Evolutionary conservation across 2,113 vertebrate species (phyloP), one percentile per base, ranked within the genome.

Genomic region (Octodon degus): DNA sequence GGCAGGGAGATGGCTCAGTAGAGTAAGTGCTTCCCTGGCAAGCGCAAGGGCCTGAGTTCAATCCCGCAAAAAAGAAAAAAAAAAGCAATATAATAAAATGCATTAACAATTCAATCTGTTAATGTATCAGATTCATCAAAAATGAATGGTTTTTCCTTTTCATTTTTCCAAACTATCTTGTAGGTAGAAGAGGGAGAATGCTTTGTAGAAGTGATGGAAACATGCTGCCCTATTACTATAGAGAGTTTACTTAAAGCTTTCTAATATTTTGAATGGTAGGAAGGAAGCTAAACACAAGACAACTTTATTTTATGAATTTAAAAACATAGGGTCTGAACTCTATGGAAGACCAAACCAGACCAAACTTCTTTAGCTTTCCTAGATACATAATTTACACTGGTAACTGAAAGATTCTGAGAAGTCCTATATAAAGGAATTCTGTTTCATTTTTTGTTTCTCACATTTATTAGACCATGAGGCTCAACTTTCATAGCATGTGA

Each of bases 71-170:
- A 60, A 62, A 89, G 55, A 76, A 96, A 70, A 3, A 14, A 55
- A 43, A 43, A 43, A 43, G 4, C 43, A 43, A 5, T 43, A 16
- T 58, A 17, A 16, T 58, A 58, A 58, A 19, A 17, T 58, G 55
- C 16, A 58, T 58, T 16, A 58, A 58, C 4, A 16, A 58, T 17
- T 58, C 17, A 17, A 58, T 16, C 16, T 82, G n/a, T 82, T 95
- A 83, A 74, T 83, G 88, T 47, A 86, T 95, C 68, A 87, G 62
- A 94, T 91, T 95, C 77, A 67, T 97, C 60, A 94, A 92, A 95
- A 95, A 55, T 82, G 24, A 70, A 58, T 70, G 60, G 72, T 32
- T 2, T 47, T 91, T 84, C 89, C 40, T 91, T 20, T 34, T 94
- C 20, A 77, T 84, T 72, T 94, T 89, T 86, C 50, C 27, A 8